Base-by-base conservation (phyloP, 2,113 vertebrate species). In the Eubucco bourcierii region DNA sequence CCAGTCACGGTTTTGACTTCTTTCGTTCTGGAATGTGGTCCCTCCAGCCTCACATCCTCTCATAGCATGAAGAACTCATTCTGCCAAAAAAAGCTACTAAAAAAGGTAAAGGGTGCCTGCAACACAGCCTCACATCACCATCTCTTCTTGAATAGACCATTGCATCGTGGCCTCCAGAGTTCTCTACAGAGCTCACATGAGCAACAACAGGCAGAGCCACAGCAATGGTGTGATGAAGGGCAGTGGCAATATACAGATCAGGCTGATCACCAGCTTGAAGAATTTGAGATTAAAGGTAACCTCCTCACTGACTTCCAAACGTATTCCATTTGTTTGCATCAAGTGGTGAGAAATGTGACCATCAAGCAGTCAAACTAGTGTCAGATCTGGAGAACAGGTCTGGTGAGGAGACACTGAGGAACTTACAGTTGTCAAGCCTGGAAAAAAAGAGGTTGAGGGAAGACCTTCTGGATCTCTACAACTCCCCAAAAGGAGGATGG, bases 11-110 rank as follows among this genome's bases (percentile, higher is more conserved):
- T 55, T 92, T 93, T 80, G 81, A 59, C 56, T 87, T 79, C 79
- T 56, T 93, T 84, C 56, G 52, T 39, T 24, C 37, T 64, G 90
- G 89, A 93, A 95, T 85, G 90, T 60, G 68, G 78, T 67, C 41
- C 61, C 72, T 59, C 89, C 80, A 93, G 85, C 73, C 53, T 59
- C 47, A 61, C 68, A 86, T 80, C 82, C 55, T 88, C 88, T 58
- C 46, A 58, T 44, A 81, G 33, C 3, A 17, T 2, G 7, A 87
- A 29, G 70, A 92, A 33, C 25, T 59, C 52, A 86, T 53, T 60
- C 63, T 78, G 74, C 29, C 66, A 33, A 0, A 76, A 71, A 58
- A 50, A 1, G 7, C 37, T 29, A 33, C 52, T 15, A 29, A 61
- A 29, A 61, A n/a, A 84, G 66, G 67, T 7, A 66, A 52, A 84